Evolutionary conservation across 2,113 vertebrate species (phyloP).

Genomic region (Xiphorhynchus elegans): DNA sequence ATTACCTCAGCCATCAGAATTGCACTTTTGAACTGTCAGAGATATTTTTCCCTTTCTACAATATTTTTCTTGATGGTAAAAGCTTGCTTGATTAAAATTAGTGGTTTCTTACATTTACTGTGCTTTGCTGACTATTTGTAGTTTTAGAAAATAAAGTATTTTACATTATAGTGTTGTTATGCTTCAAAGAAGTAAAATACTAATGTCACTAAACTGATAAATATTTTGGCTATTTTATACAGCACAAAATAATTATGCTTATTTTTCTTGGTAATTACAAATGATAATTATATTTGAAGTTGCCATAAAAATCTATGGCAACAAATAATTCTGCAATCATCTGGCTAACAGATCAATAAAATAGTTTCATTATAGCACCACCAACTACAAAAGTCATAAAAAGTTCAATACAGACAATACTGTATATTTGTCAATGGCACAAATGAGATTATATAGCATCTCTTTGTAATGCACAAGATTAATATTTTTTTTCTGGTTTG

Average conservation of each 20-base stretch:
- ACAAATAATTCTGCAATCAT: conserved; percentile 31
- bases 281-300: conserved; percentile 44
- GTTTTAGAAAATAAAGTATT: conserved; percentile 11
- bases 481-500: background rate
- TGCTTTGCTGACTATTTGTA: background rate
- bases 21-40: background rate
- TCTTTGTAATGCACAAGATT: background rate
- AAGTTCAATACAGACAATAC: conserved; percentile 40
- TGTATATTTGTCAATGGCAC: conserved; percentile 39
- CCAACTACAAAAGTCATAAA: conserved; percentile 29
- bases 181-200: background rate
- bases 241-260: conserved; percentile 31
- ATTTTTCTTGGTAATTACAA: conserved; percentile 59
- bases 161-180: background rate
- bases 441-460: conserved; percentile 32
- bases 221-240: background rate
- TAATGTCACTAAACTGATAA: conserved; percentile 26
- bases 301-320: conserved; percentile 54
- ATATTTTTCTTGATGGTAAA: background rate
- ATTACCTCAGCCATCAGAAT: background rate
- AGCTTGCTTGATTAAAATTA: background rate
- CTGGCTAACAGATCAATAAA: conserved; percentile 29
- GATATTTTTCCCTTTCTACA: background rate
- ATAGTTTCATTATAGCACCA: conserved; percentile 50
- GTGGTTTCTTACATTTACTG: background rate